These are phyloP conservation scores for Pangasius krempfi DNA, from an alignment of 2,797 vertebrate species.

Conservation along the genomic window DNA sequence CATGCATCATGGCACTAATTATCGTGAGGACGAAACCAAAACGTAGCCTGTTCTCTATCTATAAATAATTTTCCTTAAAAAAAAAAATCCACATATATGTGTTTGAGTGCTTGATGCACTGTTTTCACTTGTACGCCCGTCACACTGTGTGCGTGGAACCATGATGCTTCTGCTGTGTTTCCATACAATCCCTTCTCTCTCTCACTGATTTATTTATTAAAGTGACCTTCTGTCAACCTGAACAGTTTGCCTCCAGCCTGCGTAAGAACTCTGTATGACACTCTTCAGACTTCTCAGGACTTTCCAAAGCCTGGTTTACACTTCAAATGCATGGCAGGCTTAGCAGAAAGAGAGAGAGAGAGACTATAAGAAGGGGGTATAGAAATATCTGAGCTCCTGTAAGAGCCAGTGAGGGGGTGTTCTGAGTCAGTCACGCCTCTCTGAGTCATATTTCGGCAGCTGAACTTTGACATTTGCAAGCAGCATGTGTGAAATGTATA, in stretches of 20 bases:
- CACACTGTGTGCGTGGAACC: not conserved
- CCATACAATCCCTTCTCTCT: not conserved
- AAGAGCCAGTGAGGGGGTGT: constrained; percentile 43
- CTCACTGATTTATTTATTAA: constrained; percentile 12
- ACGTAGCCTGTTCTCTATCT: not conserved
- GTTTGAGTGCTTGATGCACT: not conserved
- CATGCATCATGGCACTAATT: not conserved
- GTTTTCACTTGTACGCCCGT: not conserved
- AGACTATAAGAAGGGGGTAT: constrained; percentile 6
- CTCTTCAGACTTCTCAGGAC: not conserved
- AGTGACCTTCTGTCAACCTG: not conserved
- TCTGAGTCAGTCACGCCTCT: constrained; percentile 39
- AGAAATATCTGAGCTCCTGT: constrained; percentile 24
- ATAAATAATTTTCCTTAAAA: not conserved
- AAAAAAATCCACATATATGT: not conserved
- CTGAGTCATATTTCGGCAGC: constrained; percentile 41
- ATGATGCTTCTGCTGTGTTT: not conserved
- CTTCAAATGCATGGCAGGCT: not conserved
- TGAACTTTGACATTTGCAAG: constrained; percentile 25
- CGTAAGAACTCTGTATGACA: not conserved
- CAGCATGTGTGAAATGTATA: constrained; percentile 35
- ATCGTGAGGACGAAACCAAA: not conserved
- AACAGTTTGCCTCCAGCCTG: constrained; percentile 12
- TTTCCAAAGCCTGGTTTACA: not conserved
- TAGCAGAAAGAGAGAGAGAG: too few relatives aligned